Conservation (phyloP, 2,797 vertebrate genomes). For the Platyrinchus mystaceus region DNA sequence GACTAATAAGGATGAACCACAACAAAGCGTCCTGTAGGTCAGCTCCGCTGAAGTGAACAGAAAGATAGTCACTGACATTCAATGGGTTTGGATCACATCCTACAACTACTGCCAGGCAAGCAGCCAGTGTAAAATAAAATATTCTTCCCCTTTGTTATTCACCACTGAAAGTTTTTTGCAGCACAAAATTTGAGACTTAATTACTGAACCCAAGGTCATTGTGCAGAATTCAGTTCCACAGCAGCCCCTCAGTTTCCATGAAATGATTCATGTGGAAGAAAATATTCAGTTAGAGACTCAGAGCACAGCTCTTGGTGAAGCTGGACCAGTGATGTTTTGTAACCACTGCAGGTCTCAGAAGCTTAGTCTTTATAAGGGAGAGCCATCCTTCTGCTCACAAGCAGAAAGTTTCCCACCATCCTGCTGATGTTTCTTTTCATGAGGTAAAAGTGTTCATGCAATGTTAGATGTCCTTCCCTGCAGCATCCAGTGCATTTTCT, state of each 20-base stretch:
- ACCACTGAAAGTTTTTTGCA: not conserved
- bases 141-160: slow-evolving; percentile 1
- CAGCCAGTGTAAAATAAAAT: not conserved
- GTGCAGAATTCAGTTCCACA: not conserved
- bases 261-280: not conserved
- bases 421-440: not conserved
- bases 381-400: not conserved
- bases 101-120: not conserved
- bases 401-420: not conserved
- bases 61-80: not conserved
- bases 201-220: not conserved
- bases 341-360: not conserved
- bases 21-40: not conserved
- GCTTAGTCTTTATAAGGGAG: not conserved
- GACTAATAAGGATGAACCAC: slow-evolving; percentile 3
- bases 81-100: slow-evolving; percentile 21
- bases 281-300: not conserved
- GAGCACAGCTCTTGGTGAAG: not conserved
- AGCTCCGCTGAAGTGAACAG: not conserved
- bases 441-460: not conserved
- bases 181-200: slow-evolving; percentile 1
- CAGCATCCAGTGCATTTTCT: not conserved
- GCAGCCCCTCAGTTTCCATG: not conserved
- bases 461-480: not conserved
- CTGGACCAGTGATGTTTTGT: not conserved